Evolutionary conservation across 2,797 vertebrate genomes (phyloP).

Genomic region (Acrossocheilus wenchowensis): DNA sequence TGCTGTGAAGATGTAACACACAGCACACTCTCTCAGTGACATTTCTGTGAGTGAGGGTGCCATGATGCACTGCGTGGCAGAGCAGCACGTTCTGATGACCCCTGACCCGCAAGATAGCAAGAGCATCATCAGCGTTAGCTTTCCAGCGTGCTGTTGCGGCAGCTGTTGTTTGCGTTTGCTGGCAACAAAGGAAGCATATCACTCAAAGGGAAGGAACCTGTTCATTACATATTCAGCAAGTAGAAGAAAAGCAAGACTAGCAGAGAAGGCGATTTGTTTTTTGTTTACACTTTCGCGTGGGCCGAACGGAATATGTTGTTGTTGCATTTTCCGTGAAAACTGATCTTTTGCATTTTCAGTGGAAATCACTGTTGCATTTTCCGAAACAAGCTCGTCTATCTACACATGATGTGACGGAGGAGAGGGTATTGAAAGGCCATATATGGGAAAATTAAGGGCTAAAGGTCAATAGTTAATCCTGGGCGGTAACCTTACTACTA

Average conservation of each 20-base stretch:
- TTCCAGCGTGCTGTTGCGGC: constrained; percentile 43
- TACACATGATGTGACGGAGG: background rate
- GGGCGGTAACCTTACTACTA: background rate
- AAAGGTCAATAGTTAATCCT: constrained; percentile 10
- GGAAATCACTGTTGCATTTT: constrained; percentile 23
- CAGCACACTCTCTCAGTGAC: background rate
- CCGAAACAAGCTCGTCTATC: constrained; percentile 10
- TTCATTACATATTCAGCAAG: constrained; percentile 54
- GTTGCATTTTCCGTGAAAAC: constrained; percentile 48
- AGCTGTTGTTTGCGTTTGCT: constrained; percentile 55
- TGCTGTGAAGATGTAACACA: background rate
- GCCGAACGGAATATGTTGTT: constrained; percentile 25
- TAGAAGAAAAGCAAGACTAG: constrained; percentile 27
- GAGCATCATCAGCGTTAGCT: constrained; percentile 25
- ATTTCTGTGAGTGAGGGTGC: constrained; percentile 1
- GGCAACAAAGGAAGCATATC: constrained; percentile 32
- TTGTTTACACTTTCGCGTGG: constrained; percentile 21
- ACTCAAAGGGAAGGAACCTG: constrained; percentile 28
- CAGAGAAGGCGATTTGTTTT: constrained; percentile 32
- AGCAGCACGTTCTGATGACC: constrained; percentile 22
- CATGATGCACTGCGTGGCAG: background rate
- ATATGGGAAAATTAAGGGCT: constrained; percentile 14
- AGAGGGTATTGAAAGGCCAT: background rate
- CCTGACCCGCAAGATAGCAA: constrained; percentile 24
- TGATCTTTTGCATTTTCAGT: constrained; percentile 46